These are phyloP conservation scores for Fundulus diaphanus DNA, from an alignment of 2,797 vertebrate species.

Conservation along the genomic window DNA sequence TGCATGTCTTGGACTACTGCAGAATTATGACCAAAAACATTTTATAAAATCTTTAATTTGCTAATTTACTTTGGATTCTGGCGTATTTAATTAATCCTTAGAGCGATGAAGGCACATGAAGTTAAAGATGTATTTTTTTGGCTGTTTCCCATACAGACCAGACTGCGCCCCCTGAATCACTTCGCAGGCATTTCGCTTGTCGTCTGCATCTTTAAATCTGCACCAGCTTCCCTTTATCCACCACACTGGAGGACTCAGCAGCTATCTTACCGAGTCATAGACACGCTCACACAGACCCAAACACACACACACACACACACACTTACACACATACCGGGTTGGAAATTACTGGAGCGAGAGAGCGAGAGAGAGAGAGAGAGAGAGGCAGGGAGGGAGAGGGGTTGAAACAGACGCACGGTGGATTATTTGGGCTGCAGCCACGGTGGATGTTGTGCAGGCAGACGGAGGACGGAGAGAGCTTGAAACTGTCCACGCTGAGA, in stretches of 20 bases:
- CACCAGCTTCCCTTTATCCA: conserved; percentile 57
- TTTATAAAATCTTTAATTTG: not conserved
- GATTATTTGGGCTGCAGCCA: conserved; percentile 75
- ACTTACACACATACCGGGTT: conserved; percentile 35
- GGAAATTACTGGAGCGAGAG: conserved; percentile 68
- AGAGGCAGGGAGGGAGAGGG: conserved; percentile 33
- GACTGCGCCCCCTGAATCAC: conserved; percentile 9
- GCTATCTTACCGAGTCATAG: conserved; percentile 48
- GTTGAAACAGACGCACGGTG: conserved; percentile 50
- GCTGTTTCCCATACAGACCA: conserved; percentile 1
- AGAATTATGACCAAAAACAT: not conserved
- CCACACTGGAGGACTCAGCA: conserved; percentile 39
- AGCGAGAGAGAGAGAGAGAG: conserved; percentile 28
- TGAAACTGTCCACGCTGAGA: conserved; percentile 47
- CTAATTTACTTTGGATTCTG: not conserved
- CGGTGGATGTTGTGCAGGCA: conserved; percentile 74
- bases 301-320: not conserved
- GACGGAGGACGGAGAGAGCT: conserved; percentile 62
- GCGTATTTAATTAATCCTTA: not conserved
- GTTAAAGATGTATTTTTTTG: not conserved
- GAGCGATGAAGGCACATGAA: not conserved
- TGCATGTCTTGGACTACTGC: not conserved
- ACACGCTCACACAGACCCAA: conserved; percentile 22
- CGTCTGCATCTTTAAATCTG: conserved; percentile 60
- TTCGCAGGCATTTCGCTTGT: conserved; percentile 28